Conservation (phyloP, 2,113 vertebrate species). For the Neolamprologus tretocephalus region DNA sequence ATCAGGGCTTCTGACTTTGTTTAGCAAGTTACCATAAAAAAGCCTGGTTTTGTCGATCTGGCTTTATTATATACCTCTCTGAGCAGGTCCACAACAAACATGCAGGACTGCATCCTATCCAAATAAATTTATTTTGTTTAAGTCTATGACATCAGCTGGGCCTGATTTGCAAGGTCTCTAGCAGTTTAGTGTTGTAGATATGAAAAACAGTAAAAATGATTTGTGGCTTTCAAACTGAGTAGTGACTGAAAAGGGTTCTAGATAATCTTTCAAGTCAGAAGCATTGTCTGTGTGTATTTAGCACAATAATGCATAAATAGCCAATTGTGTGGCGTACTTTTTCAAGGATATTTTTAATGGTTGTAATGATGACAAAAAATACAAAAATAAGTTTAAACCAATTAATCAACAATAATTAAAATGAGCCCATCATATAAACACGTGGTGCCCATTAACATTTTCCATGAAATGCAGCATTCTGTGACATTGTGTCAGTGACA, state of each 20-base stretch:
- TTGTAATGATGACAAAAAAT: neutral
- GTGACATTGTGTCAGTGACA: neutral
- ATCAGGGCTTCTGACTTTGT: neutral
- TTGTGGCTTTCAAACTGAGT: neutral
- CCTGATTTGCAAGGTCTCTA: neutral
- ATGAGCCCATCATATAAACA: neutral
- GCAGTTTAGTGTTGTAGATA: neutral
- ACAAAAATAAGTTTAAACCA: neutral
- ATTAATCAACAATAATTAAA: neutral
- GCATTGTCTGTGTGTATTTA: neutral
- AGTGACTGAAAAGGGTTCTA: accelerated
- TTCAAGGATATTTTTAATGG: neutral
- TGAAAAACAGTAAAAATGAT: neutral
- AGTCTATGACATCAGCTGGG: neutral
- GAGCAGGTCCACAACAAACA: neutral
- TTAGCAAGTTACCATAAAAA: neutral
- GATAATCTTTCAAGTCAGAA: neutral
- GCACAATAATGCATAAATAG: neutral
- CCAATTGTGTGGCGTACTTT: neutral
- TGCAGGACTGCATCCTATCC: neutral
- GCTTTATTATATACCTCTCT: neutral
- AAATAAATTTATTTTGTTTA: neutral
- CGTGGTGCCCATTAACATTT: neutral
- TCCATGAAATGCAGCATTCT: neutral
- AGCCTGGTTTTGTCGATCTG: neutral